Evolutionary conservation across 2,888 invertebrate genomes (phyloP), one percentile per base, ranked within the genome.

Genomic region (Laspeyria flexula): DNA sequence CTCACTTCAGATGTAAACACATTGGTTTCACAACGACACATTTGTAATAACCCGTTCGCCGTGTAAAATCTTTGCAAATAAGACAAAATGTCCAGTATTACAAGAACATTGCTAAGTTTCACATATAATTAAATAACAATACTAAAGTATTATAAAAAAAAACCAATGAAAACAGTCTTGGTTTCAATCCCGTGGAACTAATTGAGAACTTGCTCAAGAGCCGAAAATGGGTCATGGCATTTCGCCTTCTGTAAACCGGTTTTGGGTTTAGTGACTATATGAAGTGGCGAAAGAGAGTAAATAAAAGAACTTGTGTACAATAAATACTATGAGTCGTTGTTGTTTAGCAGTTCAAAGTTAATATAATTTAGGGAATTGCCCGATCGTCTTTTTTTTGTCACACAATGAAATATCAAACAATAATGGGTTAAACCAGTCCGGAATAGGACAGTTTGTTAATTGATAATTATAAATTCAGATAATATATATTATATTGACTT

Each of bases 1-100:
- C 37, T 69, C 69, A 66, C 52, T 52, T 42, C 37, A 55, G 38
- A 49, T 58, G 55, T 65, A 58, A 52, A 64, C 57, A 68, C 40
- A 51, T 38, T 30, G 18, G 38, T 64, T 47, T 52, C 51, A 57
- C 53, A 56, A 53, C 45, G 35, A 23, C 13, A 23, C 41, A 44
- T 31, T 49, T 48, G 37, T 51, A 41, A 31, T 47, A 43, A 35
- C 51, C 9, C 27, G 44, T 61, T 56, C 49, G 48, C 34, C 43
- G 43, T 47, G 37, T 50, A 44, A 58, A 61, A 68, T 61, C 55
- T 52, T 53, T 30, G 25, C 70, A 53, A 52, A 55, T 53, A 51
- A 33, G 51, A 48, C 16, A 51, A 46, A 47, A 18, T 42, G 27
- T 35, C 25, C 45, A 42, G 48, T 43, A 55, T 47, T 18, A 42